phyloP scores from a whole-genome alignment of 92 coral and sea anemone genomes.

The Pocillopora grandis region DNA sequence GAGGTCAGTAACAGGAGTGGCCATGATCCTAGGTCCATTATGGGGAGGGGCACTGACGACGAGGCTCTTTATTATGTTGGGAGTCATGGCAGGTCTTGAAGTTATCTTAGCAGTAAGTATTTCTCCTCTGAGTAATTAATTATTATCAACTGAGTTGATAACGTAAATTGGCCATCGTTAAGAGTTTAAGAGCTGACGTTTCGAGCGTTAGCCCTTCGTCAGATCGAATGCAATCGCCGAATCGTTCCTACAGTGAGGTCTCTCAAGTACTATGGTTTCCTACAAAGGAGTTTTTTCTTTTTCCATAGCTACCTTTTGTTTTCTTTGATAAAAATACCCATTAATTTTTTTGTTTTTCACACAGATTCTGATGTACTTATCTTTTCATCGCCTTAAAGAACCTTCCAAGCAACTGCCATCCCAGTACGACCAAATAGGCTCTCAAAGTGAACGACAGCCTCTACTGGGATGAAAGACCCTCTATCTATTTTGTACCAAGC shows the following conservation, averaged over 20 bases:
- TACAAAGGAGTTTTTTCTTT: not conserved
- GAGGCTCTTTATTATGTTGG: conserved; percentile 65
- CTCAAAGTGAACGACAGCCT: conserved; percentile 53
- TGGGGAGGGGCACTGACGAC: conserved; percentile 94
- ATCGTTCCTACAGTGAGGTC: too few species aligned
- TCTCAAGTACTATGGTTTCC: too few species aligned
- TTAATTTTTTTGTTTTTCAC: not conserved
- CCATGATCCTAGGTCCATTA: conserved; percentile 89
- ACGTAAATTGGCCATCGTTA: too few species aligned
- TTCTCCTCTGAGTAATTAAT: not conserved
- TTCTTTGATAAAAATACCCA: not conserved
- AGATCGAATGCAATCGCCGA: too few species aligned
- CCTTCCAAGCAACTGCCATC: conserved; percentile 44
- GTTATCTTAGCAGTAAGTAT: conserved; percentile 79
- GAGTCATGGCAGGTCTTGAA: conserved; percentile 82
- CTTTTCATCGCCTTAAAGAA: conserved; percentile 80
- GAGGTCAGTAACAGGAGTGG: conserved; percentile 86
- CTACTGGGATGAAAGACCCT: conserved; percentile 33
- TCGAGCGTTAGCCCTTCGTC: too few species aligned
- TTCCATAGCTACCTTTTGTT: not conserved
- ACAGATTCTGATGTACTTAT: conserved; percentile 75
- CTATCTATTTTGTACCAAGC: too few species aligned
- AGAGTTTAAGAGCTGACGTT: too few species aligned
- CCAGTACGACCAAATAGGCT: conserved; percentile 59
- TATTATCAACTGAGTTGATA: too few species aligned